Percentiles rank a stretch among this genome's conserved stretches.
Conservation (phyloP, 2,797 vertebrate species). For the Pipistrellus nathusii region DNA sequence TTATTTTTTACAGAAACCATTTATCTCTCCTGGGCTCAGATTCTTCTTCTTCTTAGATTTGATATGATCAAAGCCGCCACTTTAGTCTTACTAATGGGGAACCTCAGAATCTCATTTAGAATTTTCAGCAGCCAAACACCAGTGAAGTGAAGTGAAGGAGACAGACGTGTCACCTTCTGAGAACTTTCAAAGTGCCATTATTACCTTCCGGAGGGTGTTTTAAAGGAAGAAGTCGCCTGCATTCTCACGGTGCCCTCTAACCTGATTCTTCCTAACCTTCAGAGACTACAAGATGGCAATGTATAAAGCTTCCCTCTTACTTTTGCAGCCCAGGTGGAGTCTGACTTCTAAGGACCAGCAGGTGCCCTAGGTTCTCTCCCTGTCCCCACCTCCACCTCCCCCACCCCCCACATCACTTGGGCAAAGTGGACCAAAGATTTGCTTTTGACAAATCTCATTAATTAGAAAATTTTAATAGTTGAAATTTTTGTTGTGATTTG, state of each 20-base stretch:
- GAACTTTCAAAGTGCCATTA: not conserved
- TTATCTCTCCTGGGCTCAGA: not conserved
- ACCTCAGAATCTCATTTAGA: not conserved
- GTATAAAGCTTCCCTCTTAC: not conserved
- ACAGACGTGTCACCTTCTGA: not conserved
- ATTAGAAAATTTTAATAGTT: not conserved
- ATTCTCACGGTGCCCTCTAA: not conserved
- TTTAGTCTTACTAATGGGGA: not conserved
- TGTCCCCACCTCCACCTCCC: no score
- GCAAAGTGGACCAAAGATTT: not conserved
- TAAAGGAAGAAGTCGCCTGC: not conserved
- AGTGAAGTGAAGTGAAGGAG: not conserved
- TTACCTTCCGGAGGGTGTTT: not conserved
- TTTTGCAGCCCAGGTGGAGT: not conserved
- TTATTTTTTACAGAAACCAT: not conserved
- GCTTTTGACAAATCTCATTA: not conserved
- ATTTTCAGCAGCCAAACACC: not conserved
- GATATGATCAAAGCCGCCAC: not conserved
- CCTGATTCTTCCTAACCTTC: not conserved
- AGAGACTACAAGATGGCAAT: not conserved
- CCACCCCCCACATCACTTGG: not conserved
- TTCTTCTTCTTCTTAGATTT: not conserved
- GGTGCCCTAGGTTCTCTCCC: not conserved
- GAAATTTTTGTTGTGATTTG: constrained; percentile 23
- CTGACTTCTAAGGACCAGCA: not conserved